Conservation (phyloP, 2,888 invertebrate species). For the Phalera bucephala region DNA sequence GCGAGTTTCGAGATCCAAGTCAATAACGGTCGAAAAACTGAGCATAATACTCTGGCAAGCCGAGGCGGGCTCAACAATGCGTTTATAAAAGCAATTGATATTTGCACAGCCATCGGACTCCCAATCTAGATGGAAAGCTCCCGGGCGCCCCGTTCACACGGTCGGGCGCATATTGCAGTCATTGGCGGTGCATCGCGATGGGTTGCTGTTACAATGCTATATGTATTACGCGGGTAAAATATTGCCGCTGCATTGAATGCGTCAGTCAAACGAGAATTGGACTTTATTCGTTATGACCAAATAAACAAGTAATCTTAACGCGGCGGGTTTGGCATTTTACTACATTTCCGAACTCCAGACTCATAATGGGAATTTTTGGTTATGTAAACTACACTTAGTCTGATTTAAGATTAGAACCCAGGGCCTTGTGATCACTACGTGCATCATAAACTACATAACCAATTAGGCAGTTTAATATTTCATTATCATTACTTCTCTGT, state of each 20-base stretch:
- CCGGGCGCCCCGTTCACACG: conserved; percentile 39
- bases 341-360: too few relatives aligned
- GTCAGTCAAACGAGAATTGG: conserved; percentile 22
- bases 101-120: conserved; percentile 34
- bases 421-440: too few relatives aligned
- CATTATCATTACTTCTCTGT: too few relatives aligned
- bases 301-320: too few relatives aligned
- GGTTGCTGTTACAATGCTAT: conserved; percentile 15
- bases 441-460: too few relatives aligned
- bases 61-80: conserved; percentile 27
- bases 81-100: conserved; percentile 49
- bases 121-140: conserved; percentile 47
- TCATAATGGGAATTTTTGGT: too few relatives aligned
- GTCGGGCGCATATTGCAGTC: conserved; percentile 46
- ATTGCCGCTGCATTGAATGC: conserved; percentile 35
- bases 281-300: too few relatives aligned
- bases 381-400: too few relatives aligned
- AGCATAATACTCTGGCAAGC: conserved; percentile 12
- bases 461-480: too few relatives aligned
- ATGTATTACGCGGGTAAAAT: conserved; percentile 30
- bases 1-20: conserved; percentile 19
- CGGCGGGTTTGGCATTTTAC: too few relatives aligned
- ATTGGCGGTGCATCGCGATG: conserved; percentile 32
- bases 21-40: conserved; percentile 19
- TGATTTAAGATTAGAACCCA: too few relatives aligned